Base-by-base conservation (phyloP, 2,797 vertebrate genomes). In the Cyprinella venusta region DNA sequence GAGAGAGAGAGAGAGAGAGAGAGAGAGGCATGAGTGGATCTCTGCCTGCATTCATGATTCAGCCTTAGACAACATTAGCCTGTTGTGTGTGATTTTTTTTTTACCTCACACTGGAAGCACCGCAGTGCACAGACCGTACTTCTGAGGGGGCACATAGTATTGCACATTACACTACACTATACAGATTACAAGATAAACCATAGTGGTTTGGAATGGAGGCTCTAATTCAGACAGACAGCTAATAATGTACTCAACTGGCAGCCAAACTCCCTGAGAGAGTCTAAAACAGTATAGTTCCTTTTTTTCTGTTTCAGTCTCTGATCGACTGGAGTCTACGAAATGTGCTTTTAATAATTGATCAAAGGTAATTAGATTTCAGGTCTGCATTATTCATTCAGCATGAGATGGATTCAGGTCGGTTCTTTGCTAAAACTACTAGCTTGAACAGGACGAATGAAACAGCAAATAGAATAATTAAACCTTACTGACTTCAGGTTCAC, bases 261-360 rank as follows among this genome's bases (percentile, higher is more conserved):
- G 61, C 61, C 76, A 48, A 26, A n/a, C 42, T 65, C 76, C 59
- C 26, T 10, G 26, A 48, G 63, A 79, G 63, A 36, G 19, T 36
- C 76, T 70, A 16, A 59, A 80, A 59, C 12, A n/a, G 6, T 42
- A 45, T 33, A 30, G 42, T 70, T 70, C 13, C 21, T 50, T 16
- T 16, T 64, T 33, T 50, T 72, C 33, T 82, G 74, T 86, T 84
- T 80, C 86, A 87, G 80, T 12, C 40, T 67, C 76, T 30, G 40
- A 81, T 75, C 50, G 87, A 84, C 89, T 84, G 78, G 89, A 6
- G 75, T 76, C 86, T 77, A 82, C 83, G 84, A 89, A 87, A 87
- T 84, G 83, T 90, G 89, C 67, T 67, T 68, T 95, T 89, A 93
- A 94, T 93, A 94, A 93, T 93, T 90, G 86, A 93, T 93, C 87